A percentile compares a stretch with the other conserved stretches of the same genome.
phyloP scores from a whole-genome alignment of 2,888 invertebrate species.

The Diarsia dahlii region DNA sequence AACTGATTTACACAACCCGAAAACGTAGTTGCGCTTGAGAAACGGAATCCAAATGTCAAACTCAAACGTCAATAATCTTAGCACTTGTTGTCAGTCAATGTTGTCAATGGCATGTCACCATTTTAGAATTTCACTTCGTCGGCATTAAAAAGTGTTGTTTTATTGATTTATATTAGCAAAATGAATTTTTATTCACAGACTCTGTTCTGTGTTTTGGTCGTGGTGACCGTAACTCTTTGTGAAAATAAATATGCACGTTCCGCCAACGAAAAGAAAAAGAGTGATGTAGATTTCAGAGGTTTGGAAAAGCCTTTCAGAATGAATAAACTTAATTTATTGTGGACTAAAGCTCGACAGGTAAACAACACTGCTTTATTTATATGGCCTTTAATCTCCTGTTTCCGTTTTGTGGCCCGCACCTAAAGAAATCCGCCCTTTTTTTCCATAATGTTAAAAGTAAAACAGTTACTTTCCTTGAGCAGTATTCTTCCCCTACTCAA shows the following conservation, averaged over 20 bases:
- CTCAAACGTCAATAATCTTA: neutral
- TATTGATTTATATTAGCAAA: slow-evolving; percentile 24
- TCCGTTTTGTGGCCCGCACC: neutral
- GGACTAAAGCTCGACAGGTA: slow-evolving; percentile 97
- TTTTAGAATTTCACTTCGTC: slow-evolving; percentile 14
- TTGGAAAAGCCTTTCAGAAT: slow-evolving; percentile 96
- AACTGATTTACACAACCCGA: too few relatives aligned
- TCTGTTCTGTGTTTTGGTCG: slow-evolving; percentile 59
- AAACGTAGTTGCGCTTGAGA: too few relatives aligned
- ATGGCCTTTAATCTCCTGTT: neutral
- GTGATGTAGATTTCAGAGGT: slow-evolving; percentile 91
- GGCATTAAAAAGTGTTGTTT: neutral
- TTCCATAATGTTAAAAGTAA: neutral
- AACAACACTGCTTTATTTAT: slow-evolving; percentile 50
- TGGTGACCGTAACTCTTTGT: slow-evolving; percentile 69
- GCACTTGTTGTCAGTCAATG: slow-evolving; percentile 1
- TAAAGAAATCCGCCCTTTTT: neutral
- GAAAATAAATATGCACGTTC: slow-evolving; percentile 93
- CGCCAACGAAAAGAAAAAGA: slow-evolving; percentile 87
- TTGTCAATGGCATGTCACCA: slow-evolving; percentile 2
- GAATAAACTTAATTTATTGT: slow-evolving; percentile 96
- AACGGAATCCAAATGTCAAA: neutral
- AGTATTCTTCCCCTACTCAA: too few relatives aligned
- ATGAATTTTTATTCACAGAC: slow-evolving; percentile 53
- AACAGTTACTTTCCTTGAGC: neutral